Evolutionary conservation across 2,888 invertebrate species (phyloP).

Genomic region (Choreutis nemorana): DNA sequence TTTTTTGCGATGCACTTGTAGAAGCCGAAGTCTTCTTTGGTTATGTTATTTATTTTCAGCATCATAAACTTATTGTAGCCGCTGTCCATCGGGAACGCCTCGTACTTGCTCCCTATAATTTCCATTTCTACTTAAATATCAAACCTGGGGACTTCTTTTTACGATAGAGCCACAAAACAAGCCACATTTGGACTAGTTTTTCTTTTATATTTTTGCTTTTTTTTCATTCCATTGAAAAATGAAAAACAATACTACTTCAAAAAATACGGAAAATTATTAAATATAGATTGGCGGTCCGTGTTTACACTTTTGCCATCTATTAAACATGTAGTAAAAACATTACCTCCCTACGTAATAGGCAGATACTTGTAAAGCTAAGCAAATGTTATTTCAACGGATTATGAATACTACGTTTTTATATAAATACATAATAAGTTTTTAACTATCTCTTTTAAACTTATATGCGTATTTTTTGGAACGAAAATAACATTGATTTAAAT

Average conservation of each 20-base stretch:
- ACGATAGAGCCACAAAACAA: conserved; percentile 9
- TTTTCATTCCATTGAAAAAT: background rate
- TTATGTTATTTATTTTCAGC: conserved; percentile 86
- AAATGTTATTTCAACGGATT: too few species aligned
- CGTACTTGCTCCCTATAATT: conserved; percentile 88
- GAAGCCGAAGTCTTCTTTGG: conserved; percentile 83
- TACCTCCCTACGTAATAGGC: too few species aligned
- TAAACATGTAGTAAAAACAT: too few species aligned
- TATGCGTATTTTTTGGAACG: too few species aligned
- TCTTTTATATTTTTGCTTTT: background rate
- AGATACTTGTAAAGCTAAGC: too few species aligned
- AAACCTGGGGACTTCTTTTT: conserved; percentile 28
- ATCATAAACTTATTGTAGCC: conserved; percentile 94
- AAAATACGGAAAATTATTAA: background rate
- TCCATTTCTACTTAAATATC: conserved; percentile 70
- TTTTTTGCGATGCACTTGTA: conserved; percentile 94
- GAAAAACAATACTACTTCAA: background rate
- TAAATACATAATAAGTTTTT: too few species aligned
- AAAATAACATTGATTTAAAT: too few species aligned
- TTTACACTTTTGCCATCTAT: too few species aligned
- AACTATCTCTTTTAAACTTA: too few species aligned
- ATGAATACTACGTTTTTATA: too few species aligned
- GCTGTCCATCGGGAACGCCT: conserved; percentile 84
- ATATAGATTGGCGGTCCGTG: too few species aligned
- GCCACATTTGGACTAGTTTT: too few species aligned